phyloP scores from a whole-genome alignment of 2,113 vertebrate species.

The Mustela lutreola region DNA sequence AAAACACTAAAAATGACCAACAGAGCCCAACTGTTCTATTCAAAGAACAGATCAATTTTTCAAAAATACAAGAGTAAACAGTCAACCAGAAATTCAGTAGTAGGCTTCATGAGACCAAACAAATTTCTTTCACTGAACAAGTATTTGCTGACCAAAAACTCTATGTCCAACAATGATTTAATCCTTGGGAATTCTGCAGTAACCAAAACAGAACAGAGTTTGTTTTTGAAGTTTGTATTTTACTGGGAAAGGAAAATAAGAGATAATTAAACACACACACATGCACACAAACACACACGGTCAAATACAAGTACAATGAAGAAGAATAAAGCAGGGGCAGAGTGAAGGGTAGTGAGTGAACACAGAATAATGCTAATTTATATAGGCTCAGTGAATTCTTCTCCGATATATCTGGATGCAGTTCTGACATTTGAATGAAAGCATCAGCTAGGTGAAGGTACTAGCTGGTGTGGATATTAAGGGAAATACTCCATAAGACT shows the following conservation, averaged over 20 bases:
- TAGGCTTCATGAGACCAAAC: not conserved
- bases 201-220: not conserved
- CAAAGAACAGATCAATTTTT: conserved; percentile 6
- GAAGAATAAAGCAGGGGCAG: not conserved
- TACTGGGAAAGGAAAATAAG: not conserved
- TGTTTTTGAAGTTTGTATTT: not conserved
- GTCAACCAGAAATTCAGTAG: not conserved
- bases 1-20: not conserved
- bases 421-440: not conserved
- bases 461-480: not conserved
- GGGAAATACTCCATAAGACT: not conserved
- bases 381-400: not conserved
- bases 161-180: not conserved
- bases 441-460: not conserved
- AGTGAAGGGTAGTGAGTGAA: not conserved
- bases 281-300: not conserved
- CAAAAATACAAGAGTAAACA: not conserved
- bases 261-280: not conserved
- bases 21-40: not conserved
- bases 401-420: not conserved
- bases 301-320: not conserved
- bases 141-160: not conserved
- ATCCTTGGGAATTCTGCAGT: not conserved
- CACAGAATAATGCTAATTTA: not conserved
- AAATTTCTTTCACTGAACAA: not conserved